Base-by-base conservation (phyloP, 2,113 vertebrate genomes). In the Heterotis niloticus region DNA sequence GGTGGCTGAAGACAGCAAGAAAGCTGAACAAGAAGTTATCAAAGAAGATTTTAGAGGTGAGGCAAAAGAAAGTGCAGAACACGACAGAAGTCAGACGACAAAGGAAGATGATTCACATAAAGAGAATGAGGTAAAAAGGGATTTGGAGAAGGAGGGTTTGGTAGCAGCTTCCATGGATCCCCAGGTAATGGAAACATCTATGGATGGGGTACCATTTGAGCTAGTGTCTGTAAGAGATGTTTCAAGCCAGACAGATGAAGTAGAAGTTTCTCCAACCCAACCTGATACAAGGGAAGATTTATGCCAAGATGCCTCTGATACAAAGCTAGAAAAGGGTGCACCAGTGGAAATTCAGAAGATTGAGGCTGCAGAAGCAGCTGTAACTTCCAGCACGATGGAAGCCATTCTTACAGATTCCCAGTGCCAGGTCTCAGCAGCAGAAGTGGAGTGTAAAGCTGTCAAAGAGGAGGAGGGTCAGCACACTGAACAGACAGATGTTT, bases 171-270 rank as follows among this genome's bases (percentile, higher is more conserved):
- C 13, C 12, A 54, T 34, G 20, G 18, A 76, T n/a, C 17, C 56
- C 10, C 72, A 75, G 7, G 72, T 29, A 44, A 64, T n/a, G 18
- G 59, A 62, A 0, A 29, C 44, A 18, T 1, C 56, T 60, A 7
- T 26, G 17, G 28, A 86, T 85, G 81, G 76, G 52, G 68, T 80
- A 24, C 70, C 86, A 87, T 85, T 85, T 90, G 89, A 88, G 10
- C 26, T 28, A 34, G 70, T 77, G 23, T 18, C 78, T 26, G 56
- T 78, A 81, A 59, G 75, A 23, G 84, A 85, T 85, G 79, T 87
- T 82, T 81, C 80, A 75, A 90, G 85, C 79, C 62, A 83, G 20
- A 85, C 28, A 26, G 23, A 75, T 34, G 54, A 34, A 13, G 29
- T 23, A 16, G 54, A 76, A 69, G 64, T 75, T 17, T 59, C 52